These are phyloP conservation scores for Agrochola circellaris DNA, from an alignment of 2,888 invertebrate species.

Conservation along the genomic window DNA sequence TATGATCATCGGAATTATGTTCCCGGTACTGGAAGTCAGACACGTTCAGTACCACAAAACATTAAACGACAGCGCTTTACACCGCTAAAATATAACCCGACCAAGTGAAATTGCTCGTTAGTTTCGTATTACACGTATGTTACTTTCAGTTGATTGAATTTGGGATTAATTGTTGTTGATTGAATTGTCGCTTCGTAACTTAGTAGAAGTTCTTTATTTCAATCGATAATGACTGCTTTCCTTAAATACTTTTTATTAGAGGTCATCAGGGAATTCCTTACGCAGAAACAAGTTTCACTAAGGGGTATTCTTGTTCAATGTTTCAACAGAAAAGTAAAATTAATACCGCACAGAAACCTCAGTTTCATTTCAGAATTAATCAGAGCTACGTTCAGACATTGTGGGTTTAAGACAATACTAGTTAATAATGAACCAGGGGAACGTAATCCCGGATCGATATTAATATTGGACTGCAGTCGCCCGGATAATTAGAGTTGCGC, in stretches of 20 bases:
- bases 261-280: not conserved
- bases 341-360: not conserved
- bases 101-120: too few relatives aligned
- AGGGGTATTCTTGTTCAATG: not conserved
- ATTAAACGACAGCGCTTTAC: too few relatives aligned
- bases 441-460: conserved; percentile 54
- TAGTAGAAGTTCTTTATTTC: too few relatives aligned
- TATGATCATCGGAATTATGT: too few relatives aligned
- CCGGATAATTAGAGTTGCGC: conserved; percentile 34
- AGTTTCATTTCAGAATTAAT: conserved; percentile 46
- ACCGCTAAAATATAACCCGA: too few relatives aligned
- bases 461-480: conserved; percentile 49
- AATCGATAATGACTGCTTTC: not conserved
- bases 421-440: conserved; percentile 35
- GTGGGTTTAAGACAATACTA: conserved; percentile 37
- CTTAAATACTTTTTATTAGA: not conserved
- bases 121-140: too few relatives aligned
- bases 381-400: conserved; percentile 23
- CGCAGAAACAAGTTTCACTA: not conserved
- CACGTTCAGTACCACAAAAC: too few relatives aligned
- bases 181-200: too few relatives aligned
- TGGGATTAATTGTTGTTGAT: too few relatives aligned
- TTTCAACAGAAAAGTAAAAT: conserved; percentile 12
- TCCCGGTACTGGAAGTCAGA: too few relatives aligned
- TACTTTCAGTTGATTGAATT: too few relatives aligned